Conservation (phyloP, 2,113 vertebrate genomes). For the Muntiacus reevesi region DNA sequence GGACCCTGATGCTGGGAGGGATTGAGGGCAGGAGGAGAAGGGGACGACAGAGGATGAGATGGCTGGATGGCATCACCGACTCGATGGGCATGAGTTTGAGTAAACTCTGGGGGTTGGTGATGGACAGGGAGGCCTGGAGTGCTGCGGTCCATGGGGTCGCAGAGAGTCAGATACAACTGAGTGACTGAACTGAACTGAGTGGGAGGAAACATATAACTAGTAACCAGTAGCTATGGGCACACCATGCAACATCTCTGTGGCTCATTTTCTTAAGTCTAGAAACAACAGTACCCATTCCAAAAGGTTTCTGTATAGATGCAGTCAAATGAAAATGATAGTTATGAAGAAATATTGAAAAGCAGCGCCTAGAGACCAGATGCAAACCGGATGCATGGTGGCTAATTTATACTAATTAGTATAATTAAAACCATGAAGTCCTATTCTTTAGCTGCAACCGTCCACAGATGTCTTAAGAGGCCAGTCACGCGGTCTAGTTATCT, state of each 20-base stretch:
- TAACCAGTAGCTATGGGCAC: background rate
- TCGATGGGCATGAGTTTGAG: background rate
- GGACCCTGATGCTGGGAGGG: background rate
- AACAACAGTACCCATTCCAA: background rate
- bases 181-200: background rate
- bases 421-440: background rate
- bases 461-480: background rate
- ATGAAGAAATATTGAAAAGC: background rate
- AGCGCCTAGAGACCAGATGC: background rate
- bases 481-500: background rate
- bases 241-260: background rate
- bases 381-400: background rate
- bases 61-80: background rate
- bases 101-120: background rate
- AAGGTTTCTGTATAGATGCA: background rate
- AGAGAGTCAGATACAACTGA: background rate
- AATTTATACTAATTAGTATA: background rate
- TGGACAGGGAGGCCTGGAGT: background rate
- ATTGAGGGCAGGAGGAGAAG: accelerated
- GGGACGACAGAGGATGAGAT: accelerated
- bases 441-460: background rate
- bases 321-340: background rate
- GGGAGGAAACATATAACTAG: background rate
- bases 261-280: background rate
- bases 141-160: accelerated